Base-by-base conservation (phyloP, 2,113 vertebrate genomes). In the Leucopsar rothschildi region DNA sequence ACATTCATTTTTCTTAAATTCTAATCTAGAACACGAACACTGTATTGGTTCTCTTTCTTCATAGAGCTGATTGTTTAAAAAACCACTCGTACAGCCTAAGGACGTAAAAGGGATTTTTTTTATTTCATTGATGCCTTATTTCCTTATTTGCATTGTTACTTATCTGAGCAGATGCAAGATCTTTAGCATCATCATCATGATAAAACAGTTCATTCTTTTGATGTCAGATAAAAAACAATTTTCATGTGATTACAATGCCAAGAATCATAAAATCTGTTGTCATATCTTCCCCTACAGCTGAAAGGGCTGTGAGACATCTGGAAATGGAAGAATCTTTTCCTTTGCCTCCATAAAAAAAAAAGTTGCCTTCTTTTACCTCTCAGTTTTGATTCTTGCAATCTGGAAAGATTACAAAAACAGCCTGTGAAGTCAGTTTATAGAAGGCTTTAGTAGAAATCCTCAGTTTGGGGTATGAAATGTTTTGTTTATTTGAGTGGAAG, bases 151-250 rank as follows among this genome's bases (percentile, higher is more conserved):
- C 75, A 19, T 78, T 69, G 70, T 53, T 90, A 77, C 72, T 82
- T 47, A 88, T 92, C 82, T 20, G 5, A 90, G 64, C 69, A 94
- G 57, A 84, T 4, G 4, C 57, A 55, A 93, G 88, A 75, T 90
- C 95, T 90, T 88, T 45, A 81, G 27, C 73, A 82, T 82, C 45
- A n/a, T 86, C 20, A 28, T 35, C 19, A 82, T 65, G 76, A 92
- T 93, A 93, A 96, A 93, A 61, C 37, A 79, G 37, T 45, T 86
- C 12, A 15, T 84, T 92, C 95, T 91, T 94, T 86, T 97, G 92
- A 95, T 95, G 88, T 93, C 70, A 83, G 80, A 90, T 95, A 91
- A 96, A 93, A 75, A 18, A 28, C n/a, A 22, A 64, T 92, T 91
- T 71, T 90, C 56, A 83, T 83, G 64, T 64, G 49, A 92, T 83